phyloP scores from a whole-genome alignment of 2,113 vertebrate genomes.

The Cavia aperea region DNA sequence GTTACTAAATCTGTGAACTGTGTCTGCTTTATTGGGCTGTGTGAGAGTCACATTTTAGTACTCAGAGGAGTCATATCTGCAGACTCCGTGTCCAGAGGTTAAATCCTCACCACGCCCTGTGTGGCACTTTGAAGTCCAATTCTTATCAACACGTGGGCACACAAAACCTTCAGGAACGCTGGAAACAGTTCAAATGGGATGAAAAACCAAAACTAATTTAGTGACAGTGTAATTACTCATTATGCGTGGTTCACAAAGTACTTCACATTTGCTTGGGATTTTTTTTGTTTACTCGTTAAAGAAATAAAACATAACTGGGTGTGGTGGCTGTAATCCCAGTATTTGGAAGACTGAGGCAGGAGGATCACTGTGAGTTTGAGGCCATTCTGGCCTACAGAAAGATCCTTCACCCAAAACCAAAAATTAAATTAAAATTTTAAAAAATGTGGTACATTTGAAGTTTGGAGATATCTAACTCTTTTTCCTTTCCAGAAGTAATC shows the following conservation, averaged over 20 bases:
- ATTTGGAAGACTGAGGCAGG: not conserved
- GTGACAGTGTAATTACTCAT: not conserved
- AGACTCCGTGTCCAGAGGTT: not conserved
- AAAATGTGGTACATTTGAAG: not conserved
- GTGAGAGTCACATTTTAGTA: not conserved
- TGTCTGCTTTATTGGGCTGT: not conserved
- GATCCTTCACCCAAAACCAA: not conserved
- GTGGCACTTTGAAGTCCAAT: not conserved
- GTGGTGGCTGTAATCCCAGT: not conserved
- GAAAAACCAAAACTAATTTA: conserved; percentile 4
- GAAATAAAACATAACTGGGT: not conserved
- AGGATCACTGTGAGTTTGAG: not conserved
- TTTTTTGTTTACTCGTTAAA: conserved; percentile 26
- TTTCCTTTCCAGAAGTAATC: not conserved
- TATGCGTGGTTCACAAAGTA: not conserved
- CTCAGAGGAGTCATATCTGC: not conserved
- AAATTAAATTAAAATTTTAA: not conserved
- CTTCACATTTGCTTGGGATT: not conserved
- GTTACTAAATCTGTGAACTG: not conserved
- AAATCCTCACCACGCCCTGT: not conserved
- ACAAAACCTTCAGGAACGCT: not conserved
- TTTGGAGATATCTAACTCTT: not conserved
- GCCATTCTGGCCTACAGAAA: not conserved
- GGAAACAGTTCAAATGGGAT: not conserved
- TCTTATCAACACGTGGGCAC: not conserved